Conservation (phyloP, 1,140 invertebrate species). For the Nebria ingens region DNA sequence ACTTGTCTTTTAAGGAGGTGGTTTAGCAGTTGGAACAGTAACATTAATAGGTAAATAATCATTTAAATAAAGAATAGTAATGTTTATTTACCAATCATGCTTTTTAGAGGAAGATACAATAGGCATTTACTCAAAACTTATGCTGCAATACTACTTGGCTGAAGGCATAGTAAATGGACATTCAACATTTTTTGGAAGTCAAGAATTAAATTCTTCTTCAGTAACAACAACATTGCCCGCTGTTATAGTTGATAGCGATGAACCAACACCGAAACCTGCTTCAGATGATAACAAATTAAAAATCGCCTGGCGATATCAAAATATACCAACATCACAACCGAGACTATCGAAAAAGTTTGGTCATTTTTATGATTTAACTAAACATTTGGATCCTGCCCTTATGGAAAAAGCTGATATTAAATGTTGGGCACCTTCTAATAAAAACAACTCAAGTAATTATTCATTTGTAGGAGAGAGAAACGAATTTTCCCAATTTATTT, state of each 20-base stretch:
- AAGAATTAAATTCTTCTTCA: slow-evolving; percentile 37
- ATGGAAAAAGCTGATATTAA: slow-evolving; percentile 42
- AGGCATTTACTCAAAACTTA: neutral
- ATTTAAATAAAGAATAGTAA: neutral
- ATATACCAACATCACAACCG: slow-evolving; percentile 41
- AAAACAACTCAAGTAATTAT: no score
- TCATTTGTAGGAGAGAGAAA: no score
- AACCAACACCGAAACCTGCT: slow-evolving; percentile 31
- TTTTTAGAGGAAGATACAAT: neutral
- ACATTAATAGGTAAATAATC: neutral
- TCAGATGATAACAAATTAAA: slow-evolving; percentile 51
- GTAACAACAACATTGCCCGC: slow-evolving; percentile 37
- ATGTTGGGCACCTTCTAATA: no score
- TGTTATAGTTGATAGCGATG: slow-evolving; percentile 18
- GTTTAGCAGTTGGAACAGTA: neutral
- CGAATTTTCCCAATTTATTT: no score
- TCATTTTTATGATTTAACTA: slow-evolving; percentile 70
- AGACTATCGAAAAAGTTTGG: slow-evolving; percentile 42
- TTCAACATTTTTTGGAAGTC: slow-evolving; percentile 56
- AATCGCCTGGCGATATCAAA: slow-evolving; percentile 80
- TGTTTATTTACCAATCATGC: neutral
- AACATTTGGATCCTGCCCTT: slow-evolving; percentile 50
- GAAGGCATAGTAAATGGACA: slow-evolving; percentile 34
- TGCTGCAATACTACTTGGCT: neutral
- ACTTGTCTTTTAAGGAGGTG: neutral